Percentiles rank a stretch among this genome's conserved stretches.
These are phyloP conservation scores for Catamblyrhynchus diadema DNA, from an alignment of 2,797 vertebrate genomes.

Conservation along the genomic window DNA sequence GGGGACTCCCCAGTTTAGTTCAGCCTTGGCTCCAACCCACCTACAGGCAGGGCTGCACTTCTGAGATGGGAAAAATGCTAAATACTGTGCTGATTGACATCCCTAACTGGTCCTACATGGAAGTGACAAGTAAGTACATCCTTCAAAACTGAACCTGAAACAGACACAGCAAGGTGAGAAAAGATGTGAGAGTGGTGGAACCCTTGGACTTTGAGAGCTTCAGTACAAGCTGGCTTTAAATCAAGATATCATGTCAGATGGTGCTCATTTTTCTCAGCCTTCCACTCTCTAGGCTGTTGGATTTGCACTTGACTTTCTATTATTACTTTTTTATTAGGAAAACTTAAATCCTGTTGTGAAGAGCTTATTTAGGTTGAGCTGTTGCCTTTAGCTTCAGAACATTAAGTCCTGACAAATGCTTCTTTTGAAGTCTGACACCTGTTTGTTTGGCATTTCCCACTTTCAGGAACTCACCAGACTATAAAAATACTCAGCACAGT, in stretches of 20 bases:
- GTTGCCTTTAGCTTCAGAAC: slow-evolving; percentile 55
- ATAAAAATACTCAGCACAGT: slow-evolving; percentile 43
- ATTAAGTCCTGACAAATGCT: slow-evolving; percentile 62
- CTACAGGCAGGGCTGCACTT: not conserved
- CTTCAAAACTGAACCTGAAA: not conserved
- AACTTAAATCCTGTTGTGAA: slow-evolving; percentile 35
- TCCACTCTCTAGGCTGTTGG: not conserved
- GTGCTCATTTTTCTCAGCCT: not conserved
- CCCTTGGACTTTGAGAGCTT: not conserved
- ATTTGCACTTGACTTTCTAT: slow-evolving; percentile 12
- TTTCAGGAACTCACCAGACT: slow-evolving; percentile 50
- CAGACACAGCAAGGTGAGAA: not conserved
- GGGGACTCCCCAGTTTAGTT: too few species aligned
- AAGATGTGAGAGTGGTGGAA: not conserved
- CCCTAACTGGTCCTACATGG: not conserved
- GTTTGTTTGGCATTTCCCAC: slow-evolving; percentile 64
- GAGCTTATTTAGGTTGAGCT: slow-evolving; percentile 58
- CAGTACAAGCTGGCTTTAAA: not conserved
- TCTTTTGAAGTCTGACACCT: slow-evolving; percentile 66
- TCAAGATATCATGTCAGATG: not conserved
- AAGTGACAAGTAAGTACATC: not conserved
- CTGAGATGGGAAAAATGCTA: not conserved
- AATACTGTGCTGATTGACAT: not conserved
- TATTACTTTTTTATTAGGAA: slow-evolving; percentile 49
- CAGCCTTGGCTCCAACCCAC: not conserved